phyloP scores from a whole-genome alignment of 2,797 vertebrate species.

The Enteromius anoplus region DNA sequence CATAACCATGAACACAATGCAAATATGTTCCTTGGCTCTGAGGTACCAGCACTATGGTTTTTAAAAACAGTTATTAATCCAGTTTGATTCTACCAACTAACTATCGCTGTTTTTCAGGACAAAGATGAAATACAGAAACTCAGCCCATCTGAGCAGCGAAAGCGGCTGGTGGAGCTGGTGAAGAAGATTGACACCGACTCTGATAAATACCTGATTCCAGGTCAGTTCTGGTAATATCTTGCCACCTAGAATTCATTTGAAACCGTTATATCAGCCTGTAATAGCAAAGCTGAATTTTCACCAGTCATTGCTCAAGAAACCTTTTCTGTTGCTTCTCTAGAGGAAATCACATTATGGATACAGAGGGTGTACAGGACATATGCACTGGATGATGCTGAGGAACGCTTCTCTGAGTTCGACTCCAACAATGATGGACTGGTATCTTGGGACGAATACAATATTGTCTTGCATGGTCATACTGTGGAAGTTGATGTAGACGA shows the following conservation, averaged over 20 bases:
- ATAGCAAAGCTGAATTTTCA: neutral
- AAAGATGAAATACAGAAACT: slow-evolving; percentile 85
- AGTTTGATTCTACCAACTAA: neutral
- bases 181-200: slow-evolving; percentile 85
- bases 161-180: slow-evolving; percentile 82
- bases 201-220: slow-evolving; percentile 83
- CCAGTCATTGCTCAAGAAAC: neutral
- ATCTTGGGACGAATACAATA: slow-evolving; percentile 93
- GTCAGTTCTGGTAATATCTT: slow-evolving; percentile 65
- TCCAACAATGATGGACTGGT: slow-evolving; percentile 82
- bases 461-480: slow-evolving; percentile 83
- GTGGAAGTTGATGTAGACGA: slow-evolving; percentile 82
- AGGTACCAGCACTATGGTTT: slow-evolving; percentile 11
- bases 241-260: neutral
- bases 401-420: slow-evolving; percentile 89
- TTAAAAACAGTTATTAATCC: neutral
- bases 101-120: slow-evolving; percentile 72
- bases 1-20: slow-evolving; percentile 51
- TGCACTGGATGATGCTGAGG: slow-evolving; percentile 88
- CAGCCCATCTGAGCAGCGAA: slow-evolving; percentile 81
- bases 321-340: slow-evolving; percentile 71
- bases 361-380: slow-evolving; percentile 93
- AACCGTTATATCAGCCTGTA: neutral
- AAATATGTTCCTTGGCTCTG: slow-evolving; percentile 43
- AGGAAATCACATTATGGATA: slow-evolving; percentile 93